phyloP scores from a whole-genome alignment of 2,113 vertebrate species.

The Daubentonia madagascariensis region DNA sequence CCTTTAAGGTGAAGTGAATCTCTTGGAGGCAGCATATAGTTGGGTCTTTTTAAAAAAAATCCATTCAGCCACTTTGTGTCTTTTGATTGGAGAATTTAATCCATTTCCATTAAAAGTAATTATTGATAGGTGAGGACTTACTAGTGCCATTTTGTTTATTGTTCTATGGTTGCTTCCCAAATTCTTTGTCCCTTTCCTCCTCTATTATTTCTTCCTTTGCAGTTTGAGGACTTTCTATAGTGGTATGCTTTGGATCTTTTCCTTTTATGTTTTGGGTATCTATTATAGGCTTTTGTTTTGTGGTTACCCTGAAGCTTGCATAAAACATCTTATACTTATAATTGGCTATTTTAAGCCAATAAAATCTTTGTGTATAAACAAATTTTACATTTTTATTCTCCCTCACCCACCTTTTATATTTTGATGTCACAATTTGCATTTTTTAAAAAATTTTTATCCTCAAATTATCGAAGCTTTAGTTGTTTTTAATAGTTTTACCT shows the following conservation, averaged over 20 bases:
- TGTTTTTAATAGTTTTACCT: neutral
- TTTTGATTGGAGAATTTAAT: neutral
- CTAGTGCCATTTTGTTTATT: neutral
- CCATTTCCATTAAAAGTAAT: neutral
- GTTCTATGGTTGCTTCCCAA: neutral
- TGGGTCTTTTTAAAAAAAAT: neutral
- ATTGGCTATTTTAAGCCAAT: neutral
- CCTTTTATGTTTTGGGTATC: neutral
- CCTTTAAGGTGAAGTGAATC: neutral
- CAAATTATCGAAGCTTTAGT: neutral
- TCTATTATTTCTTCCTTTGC: neutral
- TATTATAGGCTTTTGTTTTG: neutral
- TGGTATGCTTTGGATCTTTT: neutral
- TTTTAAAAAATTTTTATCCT: neutral
- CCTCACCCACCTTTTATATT: neutral
- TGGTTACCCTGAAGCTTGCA: neutral
- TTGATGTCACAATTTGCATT: neutral
- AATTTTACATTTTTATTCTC: neutral
- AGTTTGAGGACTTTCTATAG: neutral
- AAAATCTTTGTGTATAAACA: neutral
- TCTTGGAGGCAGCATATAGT: neutral
- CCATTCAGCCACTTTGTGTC: neutral
- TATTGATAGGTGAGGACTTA: neutral
- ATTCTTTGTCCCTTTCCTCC: neutral
- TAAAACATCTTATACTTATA: neutral